Percentiles rank a stretch among this genome's conserved stretches.
These are phyloP conservation scores for Lordiphosa clarofinis DNA, from an alignment of 1,140 invertebrate species.

Conservation along the genomic window DNA sequence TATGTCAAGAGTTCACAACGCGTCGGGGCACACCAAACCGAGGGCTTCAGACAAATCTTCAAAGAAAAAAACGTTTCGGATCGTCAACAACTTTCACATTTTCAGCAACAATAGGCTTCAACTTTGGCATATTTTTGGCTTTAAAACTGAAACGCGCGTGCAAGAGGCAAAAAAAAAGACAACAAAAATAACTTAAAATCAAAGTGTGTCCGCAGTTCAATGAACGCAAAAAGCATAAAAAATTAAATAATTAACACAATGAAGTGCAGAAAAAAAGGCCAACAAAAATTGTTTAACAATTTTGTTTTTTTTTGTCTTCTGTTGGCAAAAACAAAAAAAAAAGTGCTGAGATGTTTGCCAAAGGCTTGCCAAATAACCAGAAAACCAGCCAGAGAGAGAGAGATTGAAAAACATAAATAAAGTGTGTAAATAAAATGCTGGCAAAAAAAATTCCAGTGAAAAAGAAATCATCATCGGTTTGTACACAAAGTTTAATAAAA, in stretches of 20 bases:
- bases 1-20: constrained; percentile 40
- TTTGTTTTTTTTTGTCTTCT: constrained; percentile 20
- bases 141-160: constrained; percentile 29
- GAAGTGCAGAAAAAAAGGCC: constrained; percentile 39
- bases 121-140: constrained; percentile 48
- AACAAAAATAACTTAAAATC: constrained; percentile 39
- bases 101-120: constrained; percentile 38
- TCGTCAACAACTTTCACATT: constrained; percentile 52
- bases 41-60: constrained; percentile 27
- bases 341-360: constrained; percentile 35
- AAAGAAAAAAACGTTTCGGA: constrained; percentile 15
- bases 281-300: constrained; percentile 34
- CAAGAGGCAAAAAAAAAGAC: constrained; percentile 29
- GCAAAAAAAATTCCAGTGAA: constrained; percentile 33
- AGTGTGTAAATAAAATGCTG: constrained; percentile 7
- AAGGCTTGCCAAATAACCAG: constrained; percentile 28
- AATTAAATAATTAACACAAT: constrained; percentile 49
- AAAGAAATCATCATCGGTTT: constrained; percentile 24
- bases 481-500: constrained; percentile 11
- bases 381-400: constrained; percentile 1
- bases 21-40: constrained; percentile 3
- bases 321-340: too few species aligned
- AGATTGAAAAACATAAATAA: constrained; percentile 7
- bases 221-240: constrained; percentile 37
- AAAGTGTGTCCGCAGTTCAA: constrained; percentile 37